Percentiles rank a stretch among this genome's conserved stretches.
Evolutionary conservation across 1,140 invertebrate genomes (phyloP).

Genomic region (Leptopilina clavipes): DNA sequence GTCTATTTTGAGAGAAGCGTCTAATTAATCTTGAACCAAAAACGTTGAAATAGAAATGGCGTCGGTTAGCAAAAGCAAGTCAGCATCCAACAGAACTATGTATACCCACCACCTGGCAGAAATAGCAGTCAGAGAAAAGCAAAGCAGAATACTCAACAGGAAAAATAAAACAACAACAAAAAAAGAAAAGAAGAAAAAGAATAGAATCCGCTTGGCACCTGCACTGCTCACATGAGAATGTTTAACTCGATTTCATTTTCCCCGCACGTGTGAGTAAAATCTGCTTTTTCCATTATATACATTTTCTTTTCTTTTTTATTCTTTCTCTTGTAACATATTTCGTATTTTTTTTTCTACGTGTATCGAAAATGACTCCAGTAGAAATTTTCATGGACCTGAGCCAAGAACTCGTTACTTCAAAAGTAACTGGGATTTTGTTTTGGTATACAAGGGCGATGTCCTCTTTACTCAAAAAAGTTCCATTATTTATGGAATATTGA

Average conservation of each 20-base stretch:
- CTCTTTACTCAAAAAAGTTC: too few relatives aligned
- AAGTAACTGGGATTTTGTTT: conserved; percentile 36
- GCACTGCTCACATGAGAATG: conserved; percentile 37
- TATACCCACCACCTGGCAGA: conserved; percentile 17
- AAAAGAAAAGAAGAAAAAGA: too few relatives aligned
- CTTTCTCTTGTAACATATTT: conserved; percentile 35
- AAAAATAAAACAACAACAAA: conserved; percentile 47
- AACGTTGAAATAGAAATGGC: conserved; percentile 65
- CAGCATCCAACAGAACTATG: conserved; percentile 57
- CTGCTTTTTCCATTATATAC: neutral
- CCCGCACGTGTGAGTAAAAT: conserved; percentile 33
- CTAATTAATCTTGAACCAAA: conserved; percentile 72
- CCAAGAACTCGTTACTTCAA: conserved; percentile 53
- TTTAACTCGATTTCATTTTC: conserved; percentile 36
- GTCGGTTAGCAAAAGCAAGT: conserved; percentile 46
- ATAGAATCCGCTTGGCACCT: conserved; percentile 57
- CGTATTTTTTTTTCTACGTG: conserved; percentile 39
- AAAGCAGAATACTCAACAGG: conserved; percentile 31
- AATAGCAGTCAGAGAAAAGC: conserved; percentile 37
- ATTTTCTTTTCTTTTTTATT: conserved; percentile 37
- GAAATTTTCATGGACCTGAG: conserved; percentile 46
- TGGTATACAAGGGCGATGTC: conserved; percentile 1
- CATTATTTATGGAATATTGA: too few relatives aligned
- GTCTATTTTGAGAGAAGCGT: conserved; percentile 67
- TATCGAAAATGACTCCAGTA: conserved; percentile 31